Conservation (phyloP, 2,888 invertebrate genomes). For the Euphydryas editha region DNA sequence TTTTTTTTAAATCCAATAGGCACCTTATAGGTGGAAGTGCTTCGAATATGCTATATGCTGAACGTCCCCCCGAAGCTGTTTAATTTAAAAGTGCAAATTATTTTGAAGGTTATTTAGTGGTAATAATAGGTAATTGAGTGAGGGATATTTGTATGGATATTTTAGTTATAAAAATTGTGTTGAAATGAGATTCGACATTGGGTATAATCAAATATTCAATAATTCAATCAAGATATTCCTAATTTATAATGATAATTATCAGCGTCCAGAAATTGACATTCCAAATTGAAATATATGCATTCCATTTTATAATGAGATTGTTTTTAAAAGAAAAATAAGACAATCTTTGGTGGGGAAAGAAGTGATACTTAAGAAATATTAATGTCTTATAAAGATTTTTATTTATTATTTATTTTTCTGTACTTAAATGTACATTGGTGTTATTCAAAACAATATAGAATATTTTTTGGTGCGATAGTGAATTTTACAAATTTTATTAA, state of each 20-base stretch:
- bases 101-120: constrained; percentile 71
- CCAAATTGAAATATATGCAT: constrained; percentile 51
- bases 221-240: constrained; percentile 12
- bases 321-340: constrained; percentile 52
- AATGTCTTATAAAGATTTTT: constrained; percentile 58
- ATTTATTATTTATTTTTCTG: constrained; percentile 68
- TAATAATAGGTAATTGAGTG: constrained; percentile 67
- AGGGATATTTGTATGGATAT: constrained; percentile 61
- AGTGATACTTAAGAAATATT: constrained; percentile 65
- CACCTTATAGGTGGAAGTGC: constrained; percentile 59
- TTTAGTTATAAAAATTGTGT: constrained; percentile 73
- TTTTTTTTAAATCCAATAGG: constrained; percentile 11
- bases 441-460: constrained; percentile 70
- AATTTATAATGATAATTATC: constrained; percentile 32
- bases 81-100: constrained; percentile 77
- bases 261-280: constrained; percentile 50
- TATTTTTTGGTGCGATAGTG: constrained; percentile 83
- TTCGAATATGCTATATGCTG: constrained; percentile 76
- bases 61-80: constrained; percentile 81
- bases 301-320: constrained; percentile 52
- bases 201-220: constrained; percentile 5
- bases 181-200: constrained; percentile 30
- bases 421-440: constrained; percentile 71
- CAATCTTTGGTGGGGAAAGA: constrained; percentile 71
- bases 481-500: constrained; percentile 81